Percentiles rank a stretch among this genome's conserved stretches.
phyloP scores from a whole-genome alignment of 2,113 vertebrate species.

The Uria lomvia region DNA sequence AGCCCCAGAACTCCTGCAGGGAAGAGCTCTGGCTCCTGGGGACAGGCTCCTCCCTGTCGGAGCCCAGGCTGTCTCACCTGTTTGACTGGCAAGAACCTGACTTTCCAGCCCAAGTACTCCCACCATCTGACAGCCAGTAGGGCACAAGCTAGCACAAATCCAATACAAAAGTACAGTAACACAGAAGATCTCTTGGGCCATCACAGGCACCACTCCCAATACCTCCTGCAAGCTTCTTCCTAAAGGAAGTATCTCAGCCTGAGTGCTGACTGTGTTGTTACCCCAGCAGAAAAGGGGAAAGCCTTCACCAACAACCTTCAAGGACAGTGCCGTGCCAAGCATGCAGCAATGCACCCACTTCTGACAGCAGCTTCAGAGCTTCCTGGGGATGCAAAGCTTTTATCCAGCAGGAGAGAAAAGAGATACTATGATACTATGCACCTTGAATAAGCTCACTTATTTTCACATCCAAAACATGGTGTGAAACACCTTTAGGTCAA shows the following conservation, averaged over 20 bases:
- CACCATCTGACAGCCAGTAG: background rate
- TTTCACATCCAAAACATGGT: background rate
- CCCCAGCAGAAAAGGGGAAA: background rate
- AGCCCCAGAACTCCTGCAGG: background rate
- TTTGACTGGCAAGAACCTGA: constrained; percentile 39
- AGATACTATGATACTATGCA: background rate
- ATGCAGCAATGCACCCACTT: background rate
- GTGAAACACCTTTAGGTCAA: background rate
- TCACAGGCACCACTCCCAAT: background rate
- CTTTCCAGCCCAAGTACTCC: constrained; percentile 38
- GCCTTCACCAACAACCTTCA: background rate
- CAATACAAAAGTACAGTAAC: background rate
- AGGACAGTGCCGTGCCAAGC: background rate
- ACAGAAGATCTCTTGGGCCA: background rate
- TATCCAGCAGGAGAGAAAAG: background rate
- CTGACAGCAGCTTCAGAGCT: background rate
- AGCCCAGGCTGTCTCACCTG: constrained; percentile 32
- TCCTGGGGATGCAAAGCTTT: background rate
- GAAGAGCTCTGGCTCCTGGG: background rate
- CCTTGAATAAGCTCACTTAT: background rate
- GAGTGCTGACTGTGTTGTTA: background rate
- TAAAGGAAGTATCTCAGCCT: background rate
- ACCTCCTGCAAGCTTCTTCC: background rate
- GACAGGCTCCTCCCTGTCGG: background rate
- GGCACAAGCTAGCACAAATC: background rate